Evolutionary conservation across 1,140 invertebrate species (phyloP), one percentile per base, ranked within the genome.

Genomic region (Eufriesea mexicana): DNA sequence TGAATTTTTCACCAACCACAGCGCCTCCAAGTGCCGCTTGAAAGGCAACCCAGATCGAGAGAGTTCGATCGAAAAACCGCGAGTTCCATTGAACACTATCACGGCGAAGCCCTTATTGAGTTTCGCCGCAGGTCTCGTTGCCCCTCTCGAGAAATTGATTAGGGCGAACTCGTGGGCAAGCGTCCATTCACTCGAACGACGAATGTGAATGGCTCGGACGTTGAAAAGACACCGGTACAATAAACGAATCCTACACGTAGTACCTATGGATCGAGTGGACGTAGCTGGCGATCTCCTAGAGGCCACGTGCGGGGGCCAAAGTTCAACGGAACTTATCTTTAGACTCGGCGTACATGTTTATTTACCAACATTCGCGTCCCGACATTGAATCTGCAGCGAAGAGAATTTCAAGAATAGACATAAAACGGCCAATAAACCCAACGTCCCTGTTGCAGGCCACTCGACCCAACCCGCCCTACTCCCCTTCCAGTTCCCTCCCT

Each of bases 291-390:
- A n/a, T 59, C 49, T 45, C 18, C 2, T 5, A 6, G 14, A 35
- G 49, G 14, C 16, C 73, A 76, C 66, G 28, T 76, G 55, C 49
- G 2, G 59, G 42, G 47, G 83, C 12, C 71, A 85, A 76, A 87
- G 83, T 88, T 88, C 71, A 35, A 45, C 16, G n/a, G 16, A 42
- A 75, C 62, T 87, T 83, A 85, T 87, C 77, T 85, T 18, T 57
- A 14, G 67, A 45, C 54, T 74, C 49, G 14, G 8, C 62, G 28
- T 64, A 51, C 62, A 76, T n/a, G 55, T 87, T 87, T 88, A 88
- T 85, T 79, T 88, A 83, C 70, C 59, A 87, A 84, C 70, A 87
- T 76, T 66, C 45, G 51, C 68, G 64, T 18, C 16, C 42, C 70
- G 28, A 20, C 18, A 16, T 4, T 57, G 9, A 55, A 20, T 77